Evolutionary conservation across 1,140 invertebrate genomes (phyloP).

Genomic region (Neodiprion lecontei): DNA sequence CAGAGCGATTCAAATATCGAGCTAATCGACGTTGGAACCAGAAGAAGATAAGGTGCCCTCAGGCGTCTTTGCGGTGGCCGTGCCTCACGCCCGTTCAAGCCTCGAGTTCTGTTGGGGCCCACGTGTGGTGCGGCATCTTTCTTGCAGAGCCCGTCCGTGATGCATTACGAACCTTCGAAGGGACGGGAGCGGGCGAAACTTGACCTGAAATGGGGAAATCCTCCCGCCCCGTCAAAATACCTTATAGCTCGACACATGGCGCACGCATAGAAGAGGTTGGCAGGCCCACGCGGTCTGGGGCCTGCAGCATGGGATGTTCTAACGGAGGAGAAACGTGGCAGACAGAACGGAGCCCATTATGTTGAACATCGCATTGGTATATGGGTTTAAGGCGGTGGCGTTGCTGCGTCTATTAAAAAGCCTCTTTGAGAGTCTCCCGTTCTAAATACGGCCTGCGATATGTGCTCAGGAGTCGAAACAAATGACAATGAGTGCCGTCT

Average conservation of each 20-base stretch:
- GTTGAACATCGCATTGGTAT: too few relatives aligned
- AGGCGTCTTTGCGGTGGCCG: background rate
- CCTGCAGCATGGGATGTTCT: too few relatives aligned
- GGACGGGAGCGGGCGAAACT: background rate
- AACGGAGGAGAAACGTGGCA: background rate
- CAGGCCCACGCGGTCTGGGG: too few relatives aligned
- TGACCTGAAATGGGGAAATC: background rate
- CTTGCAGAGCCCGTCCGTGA: background rate
- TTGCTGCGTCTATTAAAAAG: too few relatives aligned
- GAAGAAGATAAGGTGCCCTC: background rate
- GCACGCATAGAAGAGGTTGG: background rate
- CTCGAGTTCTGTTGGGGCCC: background rate
- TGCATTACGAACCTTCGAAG: background rate
- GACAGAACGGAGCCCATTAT: background rate
- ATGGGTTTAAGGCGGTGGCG: too few relatives aligned
- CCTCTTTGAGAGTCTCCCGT: too few relatives aligned
- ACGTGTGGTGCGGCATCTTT: background rate
- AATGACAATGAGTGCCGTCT: too few relatives aligned
- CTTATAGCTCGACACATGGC: background rate
- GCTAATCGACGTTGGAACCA: background rate
- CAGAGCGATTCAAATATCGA: too few relatives aligned
- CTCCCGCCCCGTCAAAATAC: constrained; percentile 3
- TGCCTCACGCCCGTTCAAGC: background rate
- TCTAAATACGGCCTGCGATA: too few relatives aligned
- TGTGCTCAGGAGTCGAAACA: too few relatives aligned